Conservation (phyloP, 1,140 invertebrate species). For the Andricus grossulariae region DNA sequence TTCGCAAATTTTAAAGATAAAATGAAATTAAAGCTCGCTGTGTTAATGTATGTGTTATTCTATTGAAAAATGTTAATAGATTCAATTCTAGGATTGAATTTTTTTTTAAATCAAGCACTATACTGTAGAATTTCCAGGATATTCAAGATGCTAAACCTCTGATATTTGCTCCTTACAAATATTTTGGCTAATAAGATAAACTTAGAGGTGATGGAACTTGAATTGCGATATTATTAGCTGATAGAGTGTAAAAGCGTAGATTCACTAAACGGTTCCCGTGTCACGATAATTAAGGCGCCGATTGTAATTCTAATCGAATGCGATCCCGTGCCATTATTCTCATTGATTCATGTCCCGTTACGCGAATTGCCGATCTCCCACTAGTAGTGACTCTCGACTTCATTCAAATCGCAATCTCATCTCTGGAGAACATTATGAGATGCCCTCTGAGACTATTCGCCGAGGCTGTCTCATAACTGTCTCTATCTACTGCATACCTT, state of each 20-base stretch:
- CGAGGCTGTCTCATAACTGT: slow-evolving; percentile 5
- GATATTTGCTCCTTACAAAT: no score
- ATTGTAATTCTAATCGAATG: slow-evolving; percentile 55
- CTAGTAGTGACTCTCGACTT: slow-evolving; percentile 19
- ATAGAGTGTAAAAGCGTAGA: background rate
- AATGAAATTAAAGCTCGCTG: no score
- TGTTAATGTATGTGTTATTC: no score
- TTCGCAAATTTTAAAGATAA: no score
- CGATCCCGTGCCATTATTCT: slow-evolving; percentile 41
- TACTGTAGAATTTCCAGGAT: no score
- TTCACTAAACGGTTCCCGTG: slow-evolving; percentile 34
- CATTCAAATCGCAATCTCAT: slow-evolving; percentile 26
- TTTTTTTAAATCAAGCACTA: no score
- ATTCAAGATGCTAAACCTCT: no score
- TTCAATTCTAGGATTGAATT: no score
- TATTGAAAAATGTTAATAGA: no score
- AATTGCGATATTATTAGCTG: background rate
- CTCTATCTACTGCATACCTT: background rate
- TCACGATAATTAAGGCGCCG: slow-evolving; percentile 52
- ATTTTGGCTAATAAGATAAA: no score
- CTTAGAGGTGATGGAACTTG: background rate
- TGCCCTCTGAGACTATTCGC: slow-evolving; percentile 9
- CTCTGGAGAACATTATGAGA: slow-evolving; percentile 9
- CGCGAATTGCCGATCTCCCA: slow-evolving; percentile 23
- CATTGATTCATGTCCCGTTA: slow-evolving; percentile 54